phyloP scores from a whole-genome alignment of 2,113 vertebrate genomes.

The Macquaria australasica region DNA sequence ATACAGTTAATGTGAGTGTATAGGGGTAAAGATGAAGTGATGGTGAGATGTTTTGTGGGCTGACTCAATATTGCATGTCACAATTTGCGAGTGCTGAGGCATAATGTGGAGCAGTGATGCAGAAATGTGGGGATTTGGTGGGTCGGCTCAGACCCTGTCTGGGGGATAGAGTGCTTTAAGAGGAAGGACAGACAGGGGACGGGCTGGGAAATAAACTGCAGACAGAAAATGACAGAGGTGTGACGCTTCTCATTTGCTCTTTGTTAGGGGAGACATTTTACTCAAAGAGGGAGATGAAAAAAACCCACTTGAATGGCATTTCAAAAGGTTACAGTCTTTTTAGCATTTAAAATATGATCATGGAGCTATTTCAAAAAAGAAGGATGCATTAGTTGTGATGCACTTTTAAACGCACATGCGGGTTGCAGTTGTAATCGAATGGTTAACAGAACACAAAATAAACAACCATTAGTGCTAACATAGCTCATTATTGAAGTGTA shows the following conservation, averaged over 20 bases:
- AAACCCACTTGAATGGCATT: conserved; percentile 18
- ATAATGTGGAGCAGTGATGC: conserved; percentile 33
- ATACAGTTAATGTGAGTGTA: neutral
- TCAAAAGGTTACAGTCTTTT: conserved; percentile 22
- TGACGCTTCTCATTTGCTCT: conserved; percentile 44
- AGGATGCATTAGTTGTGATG: neutral
- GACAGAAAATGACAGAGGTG: conserved; percentile 47
- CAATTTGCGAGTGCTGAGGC: conserved; percentile 25
- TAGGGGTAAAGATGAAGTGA: conserved; percentile 12
- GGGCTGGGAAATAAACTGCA: conserved; percentile 25
- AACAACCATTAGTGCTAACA: conserved; percentile 24
- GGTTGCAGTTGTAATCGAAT: neutral
- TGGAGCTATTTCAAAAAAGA: neutral
- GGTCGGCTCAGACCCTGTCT: conserved; percentile 1
- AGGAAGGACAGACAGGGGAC: conserved; percentile 14
- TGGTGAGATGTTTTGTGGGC: conserved; percentile 8
- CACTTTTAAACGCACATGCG: neutral
- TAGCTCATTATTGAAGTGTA: conserved; percentile 2
- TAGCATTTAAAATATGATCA: conserved; percentile 11
- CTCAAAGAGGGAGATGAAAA: neutral
- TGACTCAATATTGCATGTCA: conserved; percentile 24
- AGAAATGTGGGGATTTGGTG: conserved; percentile 42
- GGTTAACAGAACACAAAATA: neutral
- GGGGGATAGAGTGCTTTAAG: conserved; percentile 15
- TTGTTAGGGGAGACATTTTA: conserved; percentile 29